phyloP scores from a whole-genome alignment of 2,888 invertebrate genomes.

The Eledona agricola region DNA sequence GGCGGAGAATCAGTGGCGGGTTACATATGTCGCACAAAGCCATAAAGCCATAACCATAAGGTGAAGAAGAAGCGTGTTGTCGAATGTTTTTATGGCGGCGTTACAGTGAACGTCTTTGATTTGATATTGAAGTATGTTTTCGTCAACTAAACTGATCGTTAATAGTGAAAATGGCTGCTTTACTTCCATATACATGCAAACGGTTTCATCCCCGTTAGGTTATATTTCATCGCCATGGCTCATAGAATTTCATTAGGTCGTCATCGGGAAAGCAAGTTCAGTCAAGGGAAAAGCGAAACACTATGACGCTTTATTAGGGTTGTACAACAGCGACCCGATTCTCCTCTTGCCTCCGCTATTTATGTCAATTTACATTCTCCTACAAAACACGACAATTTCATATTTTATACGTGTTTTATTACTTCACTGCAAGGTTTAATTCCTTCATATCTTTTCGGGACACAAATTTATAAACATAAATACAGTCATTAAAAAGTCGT shows the following conservation, averaged over 20 bases:
- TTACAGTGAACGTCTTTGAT: conserved; percentile 50
- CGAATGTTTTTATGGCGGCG: conserved; percentile 40
- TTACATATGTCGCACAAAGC: background rate
- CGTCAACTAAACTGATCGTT: conserved; percentile 43
- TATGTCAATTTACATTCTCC: conserved; percentile 44
- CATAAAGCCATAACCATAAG: conserved; percentile 28
- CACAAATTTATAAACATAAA: conserved; percentile 40
- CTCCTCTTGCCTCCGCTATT: conserved; percentile 41
- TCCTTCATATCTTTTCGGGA: conserved; percentile 38
- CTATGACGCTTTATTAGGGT: conserved; percentile 57
- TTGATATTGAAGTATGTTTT: conserved; percentile 50
- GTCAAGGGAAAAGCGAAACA: conserved; percentile 57
- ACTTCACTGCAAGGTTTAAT: conserved; percentile 37
- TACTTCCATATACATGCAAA: conserved; percentile 56
- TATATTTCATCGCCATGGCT: conserved; percentile 58
- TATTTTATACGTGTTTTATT: conserved; percentile 45
- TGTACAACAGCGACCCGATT: conserved; percentile 39
- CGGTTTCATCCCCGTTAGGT: conserved; percentile 50
- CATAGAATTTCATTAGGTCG: conserved; percentile 61
- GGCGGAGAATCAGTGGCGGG: background rate
- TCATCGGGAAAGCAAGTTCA: conserved; percentile 56
- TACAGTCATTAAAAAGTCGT: conserved; percentile 38
- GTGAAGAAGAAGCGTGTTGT: conserved; percentile 28
- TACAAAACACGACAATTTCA: conserved; percentile 37
- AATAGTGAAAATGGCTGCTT: conserved; percentile 50